phyloP scores from a whole-genome alignment of 2,113 vertebrate genomes.

The Aleadryas rufinucha region DNA sequence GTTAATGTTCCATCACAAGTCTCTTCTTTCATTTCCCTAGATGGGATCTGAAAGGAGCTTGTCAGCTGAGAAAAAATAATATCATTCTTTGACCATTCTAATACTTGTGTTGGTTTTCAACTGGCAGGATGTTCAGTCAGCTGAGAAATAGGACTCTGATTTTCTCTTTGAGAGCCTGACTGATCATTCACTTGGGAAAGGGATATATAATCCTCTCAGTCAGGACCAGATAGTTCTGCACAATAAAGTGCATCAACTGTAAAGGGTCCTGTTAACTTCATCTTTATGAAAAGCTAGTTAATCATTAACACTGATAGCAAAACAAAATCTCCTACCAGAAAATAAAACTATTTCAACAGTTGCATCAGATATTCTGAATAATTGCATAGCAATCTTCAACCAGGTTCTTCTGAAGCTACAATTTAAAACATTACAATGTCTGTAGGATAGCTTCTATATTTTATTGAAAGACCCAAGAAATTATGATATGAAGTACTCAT shows the following conservation, averaged over 20 bases:
- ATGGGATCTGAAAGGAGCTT: constrained; percentile 11
- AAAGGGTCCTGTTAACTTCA: neutral
- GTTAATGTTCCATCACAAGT: constrained; percentile 14
- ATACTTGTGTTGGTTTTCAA: constrained; percentile 18
- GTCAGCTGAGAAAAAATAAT: neutral
- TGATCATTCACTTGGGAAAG: constrained; percentile 25
- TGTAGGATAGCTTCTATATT: neutral
- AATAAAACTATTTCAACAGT: neutral
- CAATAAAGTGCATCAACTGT: neutral
- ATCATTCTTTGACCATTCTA: neutral
- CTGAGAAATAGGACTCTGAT: constrained; percentile 16
- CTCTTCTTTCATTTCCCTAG: constrained; percentile 20
- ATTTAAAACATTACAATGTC: neutral
- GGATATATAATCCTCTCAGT: neutral
- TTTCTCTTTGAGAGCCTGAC: constrained; percentile 10
- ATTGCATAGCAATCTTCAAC: neutral
- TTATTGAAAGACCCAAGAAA: neutral
- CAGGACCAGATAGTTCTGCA: neutral
- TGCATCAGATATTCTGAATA: neutral
- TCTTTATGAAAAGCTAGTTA: neutral
- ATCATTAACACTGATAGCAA: constrained; percentile 1
- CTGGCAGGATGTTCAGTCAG: constrained; percentile 26
- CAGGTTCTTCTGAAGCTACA: neutral
- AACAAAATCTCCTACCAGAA: neutral
- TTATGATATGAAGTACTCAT: neutral